Evolutionary conservation across 2,797 vertebrate species (phyloP).

Genomic region (Dicrostonyx torquatus): DNA sequence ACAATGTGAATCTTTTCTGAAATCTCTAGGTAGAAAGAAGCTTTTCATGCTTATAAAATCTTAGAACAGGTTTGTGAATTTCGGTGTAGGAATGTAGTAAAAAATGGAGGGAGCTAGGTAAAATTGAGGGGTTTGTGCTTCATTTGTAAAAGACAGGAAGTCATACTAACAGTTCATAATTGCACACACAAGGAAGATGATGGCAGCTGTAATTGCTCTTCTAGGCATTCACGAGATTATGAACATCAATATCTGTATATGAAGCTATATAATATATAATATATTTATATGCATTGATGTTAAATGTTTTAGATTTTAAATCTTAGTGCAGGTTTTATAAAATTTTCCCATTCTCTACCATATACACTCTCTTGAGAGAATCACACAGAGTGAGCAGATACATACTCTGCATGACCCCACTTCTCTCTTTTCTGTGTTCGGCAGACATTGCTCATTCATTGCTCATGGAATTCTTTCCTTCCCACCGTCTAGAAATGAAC

Average conservation of each 20-base stretch:
- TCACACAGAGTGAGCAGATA: not conserved
- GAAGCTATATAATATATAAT: not conserved
- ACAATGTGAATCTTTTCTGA: not conserved
- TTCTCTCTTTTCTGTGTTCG: not conserved
- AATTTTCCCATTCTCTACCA: not conserved
- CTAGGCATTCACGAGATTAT: not conserved
- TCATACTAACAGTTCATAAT: not conserved
- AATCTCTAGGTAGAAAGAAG: slow-evolving; percentile 27
- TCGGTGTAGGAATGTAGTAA: not conserved
- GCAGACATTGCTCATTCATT: not conserved
- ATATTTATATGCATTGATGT: not conserved
- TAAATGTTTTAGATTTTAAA: not conserved
- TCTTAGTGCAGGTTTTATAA: not conserved
- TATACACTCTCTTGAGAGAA: not conserved
- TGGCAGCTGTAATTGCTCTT: not conserved
- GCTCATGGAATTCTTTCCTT: not conserved
- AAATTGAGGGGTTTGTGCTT: not conserved
- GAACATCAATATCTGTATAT: not conserved
- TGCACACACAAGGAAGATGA: not conserved
- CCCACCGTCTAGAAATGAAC: not conserved
- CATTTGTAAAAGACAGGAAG: not conserved
- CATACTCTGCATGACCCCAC: not conserved
- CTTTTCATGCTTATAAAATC: not conserved
- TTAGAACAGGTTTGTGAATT: not conserved
- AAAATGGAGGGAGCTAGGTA: not conserved